Evolutionary conservation across 2,888 invertebrate genomes (phyloP), one percentile per base, ranked within the genome.

Genomic region (Schizotus pectinicornis): DNA sequence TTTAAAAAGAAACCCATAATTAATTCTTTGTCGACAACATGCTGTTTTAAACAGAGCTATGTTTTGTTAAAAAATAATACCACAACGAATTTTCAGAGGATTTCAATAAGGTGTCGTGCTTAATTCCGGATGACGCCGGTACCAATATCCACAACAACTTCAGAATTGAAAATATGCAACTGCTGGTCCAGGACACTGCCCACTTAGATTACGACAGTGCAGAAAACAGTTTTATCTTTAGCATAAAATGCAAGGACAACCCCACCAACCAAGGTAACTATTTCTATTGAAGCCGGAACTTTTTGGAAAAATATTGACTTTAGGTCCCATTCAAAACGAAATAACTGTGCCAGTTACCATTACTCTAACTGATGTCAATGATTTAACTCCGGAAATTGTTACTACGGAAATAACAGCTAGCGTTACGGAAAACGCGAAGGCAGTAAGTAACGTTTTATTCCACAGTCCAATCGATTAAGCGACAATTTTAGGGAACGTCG

Each of bases 341-440:
- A 41, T 47, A 11, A 31, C 62, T 61, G 12, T 78, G 78, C 0
- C 74, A 41, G 74, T 87, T 30, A 73, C 73, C 11, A 81, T 87
- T 1, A 77, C 81, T 0, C 74, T 88, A 6, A 62, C 79, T 22
- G 88, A 88, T 67, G 82, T 86, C 1, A 88, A 88, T 67, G 86
- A 88, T 73, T 83, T 87, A 59, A 81, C 81, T 0, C 88, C 88
- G 0, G 75, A 80, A 11, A 48, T 65, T 34, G 62, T 68, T 84
- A 66, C 84, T 14, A 48, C 32, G 48, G 14, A 30, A 11, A 34
- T 35, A 31, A 36, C 46, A 12, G 11, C 7, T 46, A 45, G 22
- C 5, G 5, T 51, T n/a, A 47, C 8, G 3, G 57, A 58, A 33
- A 58, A 43, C 33, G 14, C 14, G 8, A 1, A 8, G 37, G 22